phyloP scores from a whole-genome alignment of 2,113 vertebrate genomes.

The Etia nguti region DNA sequence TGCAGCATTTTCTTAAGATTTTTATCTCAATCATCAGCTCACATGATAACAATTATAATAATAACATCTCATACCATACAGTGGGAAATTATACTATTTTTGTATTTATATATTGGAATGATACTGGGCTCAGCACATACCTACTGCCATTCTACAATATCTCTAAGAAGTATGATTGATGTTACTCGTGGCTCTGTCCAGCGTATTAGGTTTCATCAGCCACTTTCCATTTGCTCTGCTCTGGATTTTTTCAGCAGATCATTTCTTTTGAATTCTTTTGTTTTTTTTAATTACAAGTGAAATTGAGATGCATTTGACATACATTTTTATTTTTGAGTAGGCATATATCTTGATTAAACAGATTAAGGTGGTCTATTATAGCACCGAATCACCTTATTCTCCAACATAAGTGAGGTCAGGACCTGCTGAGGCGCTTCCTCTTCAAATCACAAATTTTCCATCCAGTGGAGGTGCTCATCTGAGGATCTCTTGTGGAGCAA shows the following conservation, averaged over 20 bases:
- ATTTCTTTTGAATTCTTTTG: background rate
- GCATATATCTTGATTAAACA: background rate
- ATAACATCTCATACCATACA: background rate
- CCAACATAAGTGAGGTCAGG: background rate
- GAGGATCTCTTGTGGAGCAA: background rate
- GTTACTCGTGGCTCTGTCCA: background rate
- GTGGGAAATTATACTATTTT: background rate
- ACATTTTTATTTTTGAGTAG: no score
- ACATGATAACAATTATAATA: background rate
- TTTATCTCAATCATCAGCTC: background rate
- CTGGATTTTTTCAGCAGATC: slow-evolving; percentile 25
- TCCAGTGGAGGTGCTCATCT: background rate
- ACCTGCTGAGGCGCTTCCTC: background rate
- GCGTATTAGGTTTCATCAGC: slow-evolving; percentile 23
- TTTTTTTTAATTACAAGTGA: background rate
- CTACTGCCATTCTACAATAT: background rate
- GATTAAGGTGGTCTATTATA: background rate
- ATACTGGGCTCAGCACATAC: background rate
- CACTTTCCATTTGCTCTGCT: slow-evolving; percentile 19
- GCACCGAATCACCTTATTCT: background rate
- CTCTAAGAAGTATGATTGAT: background rate
- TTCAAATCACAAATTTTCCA: background rate
- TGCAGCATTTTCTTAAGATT: background rate
- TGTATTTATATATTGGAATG: background rate
- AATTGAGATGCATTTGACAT: background rate